Evolutionary conservation across 1,140 invertebrate genomes (phyloP).

Genomic region (Drosophila ogumai): DNA sequence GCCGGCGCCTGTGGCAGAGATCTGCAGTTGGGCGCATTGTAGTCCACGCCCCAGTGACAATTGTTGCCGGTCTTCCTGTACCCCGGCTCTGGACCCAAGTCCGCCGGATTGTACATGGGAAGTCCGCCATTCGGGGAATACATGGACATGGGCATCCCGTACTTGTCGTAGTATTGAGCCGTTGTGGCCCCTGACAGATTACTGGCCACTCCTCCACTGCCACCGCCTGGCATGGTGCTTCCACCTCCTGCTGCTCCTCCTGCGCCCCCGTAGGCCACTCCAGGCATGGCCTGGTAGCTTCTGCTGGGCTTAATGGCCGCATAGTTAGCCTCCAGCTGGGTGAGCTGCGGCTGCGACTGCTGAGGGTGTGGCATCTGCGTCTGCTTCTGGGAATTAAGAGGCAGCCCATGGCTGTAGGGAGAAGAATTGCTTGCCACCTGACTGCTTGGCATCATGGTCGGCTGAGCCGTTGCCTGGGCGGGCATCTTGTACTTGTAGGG

Average conservation of each 20-base stretch:
- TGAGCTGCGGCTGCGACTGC: constrained; percentile 50
- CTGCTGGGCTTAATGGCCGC: constrained; percentile 73
- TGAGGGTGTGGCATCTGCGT: constrained; percentile 5
- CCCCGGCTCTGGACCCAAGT: constrained; percentile 38
- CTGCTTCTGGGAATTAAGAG: constrained; percentile 30
- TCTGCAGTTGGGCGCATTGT: constrained; percentile 55
- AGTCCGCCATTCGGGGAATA: constrained; percentile 50
- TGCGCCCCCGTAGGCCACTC: constrained; percentile 30
- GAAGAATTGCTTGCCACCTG: background rate
- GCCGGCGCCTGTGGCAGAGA: constrained; percentile 30
- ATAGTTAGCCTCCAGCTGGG: constrained; percentile 65
- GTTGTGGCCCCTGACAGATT: constrained; percentile 3
- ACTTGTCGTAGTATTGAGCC: constrained; percentile 69
- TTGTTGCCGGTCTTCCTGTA: constrained; percentile 53
- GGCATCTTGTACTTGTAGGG: constrained; percentile 57
- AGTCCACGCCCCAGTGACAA: constrained; percentile 73
- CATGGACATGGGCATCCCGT: constrained; percentile 67
- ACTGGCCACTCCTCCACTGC: background rate
- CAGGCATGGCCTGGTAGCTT: constrained; percentile 57
- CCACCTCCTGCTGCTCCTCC: constrained; percentile 4
- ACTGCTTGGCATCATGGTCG: constrained; percentile 19
- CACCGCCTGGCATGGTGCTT: background rate
- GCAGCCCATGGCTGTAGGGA: constrained; percentile 12
- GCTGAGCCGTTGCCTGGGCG: constrained; percentile 15
- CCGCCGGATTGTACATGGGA: constrained; percentile 53